Conservation (phyloP, 2,888 invertebrate genomes). For the Pterobdella sp. region DNA sequence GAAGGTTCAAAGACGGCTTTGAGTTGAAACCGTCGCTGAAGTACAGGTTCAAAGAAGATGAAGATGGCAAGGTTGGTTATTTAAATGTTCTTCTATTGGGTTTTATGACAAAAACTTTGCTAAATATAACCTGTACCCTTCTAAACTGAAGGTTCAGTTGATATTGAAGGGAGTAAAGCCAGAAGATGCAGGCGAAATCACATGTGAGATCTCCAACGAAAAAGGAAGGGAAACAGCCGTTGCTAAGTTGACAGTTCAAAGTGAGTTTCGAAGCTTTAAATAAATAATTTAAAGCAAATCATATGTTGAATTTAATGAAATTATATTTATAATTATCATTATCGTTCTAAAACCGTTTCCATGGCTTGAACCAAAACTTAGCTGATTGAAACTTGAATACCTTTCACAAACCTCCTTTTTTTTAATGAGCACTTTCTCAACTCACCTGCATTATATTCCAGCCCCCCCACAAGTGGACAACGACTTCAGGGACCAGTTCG, state of each 20-base stretch:
- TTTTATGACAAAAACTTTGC: not conserved
- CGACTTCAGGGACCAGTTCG: constrained; percentile 76
- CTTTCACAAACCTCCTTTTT: not conserved
- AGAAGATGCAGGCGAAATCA: constrained; percentile 88
- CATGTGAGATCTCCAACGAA: constrained; percentile 86
- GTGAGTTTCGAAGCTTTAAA: constrained; percentile 32
- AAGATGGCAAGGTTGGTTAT: constrained; percentile 54
- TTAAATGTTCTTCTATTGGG: not conserved
- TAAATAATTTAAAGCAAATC: too few species aligned
- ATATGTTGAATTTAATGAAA: too few species aligned
- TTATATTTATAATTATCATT: not conserved
- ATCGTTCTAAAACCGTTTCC: not conserved
- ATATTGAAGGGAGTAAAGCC: constrained; percentile 79
- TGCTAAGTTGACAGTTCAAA: constrained; percentile 53
- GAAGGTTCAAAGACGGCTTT: constrained; percentile 49
- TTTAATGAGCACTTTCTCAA: not conserved
- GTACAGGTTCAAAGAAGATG: constrained; percentile 59
- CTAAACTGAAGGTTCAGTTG: constrained; percentile 61
- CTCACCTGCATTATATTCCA: too few species aligned
- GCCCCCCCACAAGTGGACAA: constrained; percentile 84
- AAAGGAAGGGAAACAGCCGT: constrained; percentile 83
- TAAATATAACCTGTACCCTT: not conserved
- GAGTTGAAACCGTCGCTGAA: constrained; percentile 54
- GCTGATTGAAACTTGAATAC: not conserved
- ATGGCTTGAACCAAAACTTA: not conserved